Percentiles rank a stretch among this genome's conserved stretches.
These are phyloP conservation scores for Ancistrus triradiatus DNA, from an alignment of 2,113 vertebrate species.

Conservation along the genomic window DNA sequence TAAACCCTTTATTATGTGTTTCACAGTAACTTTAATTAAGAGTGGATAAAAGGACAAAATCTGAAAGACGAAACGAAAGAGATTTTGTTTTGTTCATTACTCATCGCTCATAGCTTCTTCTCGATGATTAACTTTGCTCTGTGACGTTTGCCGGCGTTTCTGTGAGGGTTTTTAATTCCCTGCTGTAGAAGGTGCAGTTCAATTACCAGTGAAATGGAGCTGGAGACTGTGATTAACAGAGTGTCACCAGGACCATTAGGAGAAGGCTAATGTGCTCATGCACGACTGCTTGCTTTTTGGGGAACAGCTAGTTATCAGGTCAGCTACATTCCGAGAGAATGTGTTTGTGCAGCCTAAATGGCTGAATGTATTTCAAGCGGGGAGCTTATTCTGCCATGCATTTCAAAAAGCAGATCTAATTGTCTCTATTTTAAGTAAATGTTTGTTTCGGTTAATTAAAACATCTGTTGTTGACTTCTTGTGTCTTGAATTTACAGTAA, in stretches of 20 bases:
- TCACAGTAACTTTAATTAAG: not conserved
- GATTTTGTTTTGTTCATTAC: no score
- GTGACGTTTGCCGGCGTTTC: slow-evolving; percentile 23
- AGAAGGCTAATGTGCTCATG: slow-evolving; percentile 11
- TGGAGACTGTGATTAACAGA: slow-evolving; percentile 31
- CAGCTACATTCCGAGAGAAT: slow-evolving; percentile 6
- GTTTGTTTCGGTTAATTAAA: no score
- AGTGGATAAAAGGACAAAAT: slow-evolving; percentile 1
- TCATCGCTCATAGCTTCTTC: not conserved
- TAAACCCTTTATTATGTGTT: not conserved
- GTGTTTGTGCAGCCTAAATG: not conserved
- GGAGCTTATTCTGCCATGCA: no score
- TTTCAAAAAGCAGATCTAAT: not conserved
- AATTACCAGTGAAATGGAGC: slow-evolving; percentile 34
- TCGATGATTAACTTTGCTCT: slow-evolving; percentile 23
- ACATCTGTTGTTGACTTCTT: no score
- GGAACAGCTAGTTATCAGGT: slow-evolving; percentile 4
- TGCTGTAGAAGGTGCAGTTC: slow-evolving; percentile 27
- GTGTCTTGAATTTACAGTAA: no score
- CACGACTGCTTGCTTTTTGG: slow-evolving; percentile 2
- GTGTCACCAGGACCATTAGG: slow-evolving; percentile 28
- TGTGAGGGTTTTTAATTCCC: slow-evolving; percentile 27
- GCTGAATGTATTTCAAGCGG: no score
- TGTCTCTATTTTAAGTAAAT: not conserved
- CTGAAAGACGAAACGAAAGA: not conserved